Evolutionary conservation across 2,888 invertebrate species (phyloP), one percentile per base, ranked within the genome.

Genomic region (Lissonota sp.): DNA sequence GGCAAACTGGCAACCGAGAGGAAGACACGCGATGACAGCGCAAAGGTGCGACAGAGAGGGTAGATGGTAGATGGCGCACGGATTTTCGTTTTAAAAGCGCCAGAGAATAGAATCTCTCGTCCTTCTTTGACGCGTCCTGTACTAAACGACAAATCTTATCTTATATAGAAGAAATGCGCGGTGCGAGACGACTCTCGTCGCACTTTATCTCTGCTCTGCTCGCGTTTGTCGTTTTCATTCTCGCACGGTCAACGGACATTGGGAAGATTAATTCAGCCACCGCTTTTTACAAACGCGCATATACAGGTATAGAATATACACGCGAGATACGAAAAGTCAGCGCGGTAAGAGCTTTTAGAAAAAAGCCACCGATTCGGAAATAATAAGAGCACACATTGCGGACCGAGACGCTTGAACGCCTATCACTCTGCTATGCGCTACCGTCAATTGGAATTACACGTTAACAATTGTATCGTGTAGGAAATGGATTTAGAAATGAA

Each of bases 81-180:
- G 60, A 66, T 55, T 64, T 63, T 74, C 79, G 67, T 80, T 76
- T 76, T 75, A 71, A 76, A 72, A 80, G 75, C 71, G 69, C 69
- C 42, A 70, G 55, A 49, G 26, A 26, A 37, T 44, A 49, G 26
- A 26, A 37, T 44, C 49, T 69, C 71, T 74, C 57, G 58, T 66
- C 60, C 71, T 46, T 60, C 42, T 62, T 55, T 49, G 75, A 51
- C 63, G 71, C 66, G 3, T 26, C 26, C 49, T 71, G 46, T 26
- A 70, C n/a, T n/a, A n/a, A n/a, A n/a, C n/a, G n/a, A n/a, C 26
- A 26, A 26, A 26, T 3, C 26, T 26, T n/a, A 60, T 70, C 44
- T 75, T 37, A 42, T 55, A 26, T 42, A 42, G 10, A 12, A 69
- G 5, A 76, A 46, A 69, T 74, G 72, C 72, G 53, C 12, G 53